These are phyloP conservation scores for Tetheella fluctuosa DNA, from an alignment of 2,888 invertebrate genomes.

Conservation along the genomic window DNA sequence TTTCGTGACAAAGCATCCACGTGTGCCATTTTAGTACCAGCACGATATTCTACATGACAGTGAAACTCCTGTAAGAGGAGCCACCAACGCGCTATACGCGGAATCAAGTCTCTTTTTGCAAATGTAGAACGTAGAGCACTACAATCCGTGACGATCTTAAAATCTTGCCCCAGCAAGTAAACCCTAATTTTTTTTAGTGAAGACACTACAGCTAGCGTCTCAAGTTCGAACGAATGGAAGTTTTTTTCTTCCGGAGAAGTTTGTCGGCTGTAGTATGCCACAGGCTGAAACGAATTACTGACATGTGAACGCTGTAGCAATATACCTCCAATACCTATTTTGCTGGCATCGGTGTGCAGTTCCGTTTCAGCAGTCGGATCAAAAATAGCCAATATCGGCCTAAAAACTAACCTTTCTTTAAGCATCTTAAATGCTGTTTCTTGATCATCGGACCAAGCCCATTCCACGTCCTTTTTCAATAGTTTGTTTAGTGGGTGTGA, in stretches of 20 bases:
- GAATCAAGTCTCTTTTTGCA: constrained; percentile 28
- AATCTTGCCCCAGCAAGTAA: constrained; percentile 20
- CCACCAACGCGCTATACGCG: constrained; percentile 34
- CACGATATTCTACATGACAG: constrained; percentile 26
- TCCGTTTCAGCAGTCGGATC: constrained; percentile 18
- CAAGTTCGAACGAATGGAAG: too few species aligned
- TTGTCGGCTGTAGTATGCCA: constrained; percentile 30
- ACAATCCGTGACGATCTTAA: constrained; percentile 29
- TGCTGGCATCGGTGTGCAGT: not conserved
- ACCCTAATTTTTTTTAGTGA: constrained; percentile 21
- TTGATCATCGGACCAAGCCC: constrained; percentile 24
- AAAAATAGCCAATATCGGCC: constrained; percentile 40
- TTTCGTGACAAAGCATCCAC: constrained; percentile 26
- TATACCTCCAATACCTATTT: constrained; percentile 1
- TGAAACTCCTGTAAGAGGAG: constrained; percentile 26
- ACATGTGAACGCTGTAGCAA: not conserved
- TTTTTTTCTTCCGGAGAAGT: constrained; percentile 30
- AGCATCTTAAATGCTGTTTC: constrained; percentile 18
- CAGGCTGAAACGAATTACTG: not conserved
- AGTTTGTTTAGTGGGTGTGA: constrained; percentile 21
- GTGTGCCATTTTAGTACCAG: constrained; percentile 27
- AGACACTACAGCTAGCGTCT: constrained; percentile 29
- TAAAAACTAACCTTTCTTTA: constrained; percentile 18
- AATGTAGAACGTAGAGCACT: constrained; percentile 24
- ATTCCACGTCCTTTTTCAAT: constrained; percentile 19